Base-by-base conservation (phyloP, 2,888 invertebrate genomes). In the Drosophila antonietae region DNA sequence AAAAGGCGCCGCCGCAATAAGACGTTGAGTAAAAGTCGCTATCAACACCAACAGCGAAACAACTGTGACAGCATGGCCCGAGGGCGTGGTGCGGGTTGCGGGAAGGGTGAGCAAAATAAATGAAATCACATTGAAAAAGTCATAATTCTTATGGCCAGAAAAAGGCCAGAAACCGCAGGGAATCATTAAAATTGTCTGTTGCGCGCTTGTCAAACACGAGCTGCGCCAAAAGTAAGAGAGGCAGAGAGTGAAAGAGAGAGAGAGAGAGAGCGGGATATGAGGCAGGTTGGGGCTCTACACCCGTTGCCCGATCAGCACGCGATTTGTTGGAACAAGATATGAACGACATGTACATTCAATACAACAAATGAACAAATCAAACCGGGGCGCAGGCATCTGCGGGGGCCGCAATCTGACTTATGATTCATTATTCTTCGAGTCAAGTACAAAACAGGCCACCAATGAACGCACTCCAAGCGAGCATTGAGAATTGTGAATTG, bases 291-390 rank as follows among this genome's bases (percentile, higher is more conserved):
- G 55, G 60, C 60, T 43, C 60, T 43, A 67, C 61, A 64, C 53
- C 53, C 70, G 57, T 43, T 58, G 52, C 37, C 37, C 73, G 88
- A 88, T 85, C 88, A 86, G 89, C 86, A 87, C 78, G 86, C 87
- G 89, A 86, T 86, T 86, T 86, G 87, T 86, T 80, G 69, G 75
- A 87, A 88, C 86, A 88, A 80, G 89, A 86, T 88, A 83, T 73
- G 78, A 87, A 84, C 89, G 89, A 88, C 86, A 86, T 86, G 89
- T 86, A 85, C 84, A 85, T 75, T 81, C 80, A 80, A 81, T 86
- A 86, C 79, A 70, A 78, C 80, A 85, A 80, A 85, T 80, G 80
- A 88, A 80, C 80, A 78, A 68, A 69, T 67, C 66, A 62, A 43
- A 49, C 18, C 37, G 28, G 41, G 28, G 7, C 2, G 33, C 9